Percentiles rank a stretch among this genome's conserved stretches.
Conservation (phyloP, 2,113 vertebrate species). For the Zingel zingel region DNA sequence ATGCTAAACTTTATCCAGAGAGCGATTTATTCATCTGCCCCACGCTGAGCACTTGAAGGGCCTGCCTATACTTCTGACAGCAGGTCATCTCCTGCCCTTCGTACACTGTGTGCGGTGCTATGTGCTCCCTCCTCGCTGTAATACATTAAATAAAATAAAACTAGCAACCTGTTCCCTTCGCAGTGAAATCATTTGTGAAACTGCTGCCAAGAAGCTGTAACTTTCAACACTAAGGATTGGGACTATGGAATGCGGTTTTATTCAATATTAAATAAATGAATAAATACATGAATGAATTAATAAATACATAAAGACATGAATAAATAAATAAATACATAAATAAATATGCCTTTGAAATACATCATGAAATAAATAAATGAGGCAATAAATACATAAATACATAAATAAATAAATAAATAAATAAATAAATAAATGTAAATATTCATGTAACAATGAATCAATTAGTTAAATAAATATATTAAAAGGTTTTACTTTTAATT, state of each 20-base stretch:
- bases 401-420: too few species aligned
- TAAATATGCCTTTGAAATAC: too few species aligned
- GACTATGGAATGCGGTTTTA: not conserved
- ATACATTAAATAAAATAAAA: slow-evolving; percentile 4
- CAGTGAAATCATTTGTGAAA: slow-evolving; percentile 43
- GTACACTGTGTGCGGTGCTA: slow-evolving; percentile 4
- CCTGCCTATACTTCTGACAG: slow-evolving; percentile 35
- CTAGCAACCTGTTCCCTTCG: slow-evolving; percentile 11
- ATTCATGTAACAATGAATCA: too few species aligned
- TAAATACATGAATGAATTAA: too few species aligned
- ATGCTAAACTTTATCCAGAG: slow-evolving; percentile 29
- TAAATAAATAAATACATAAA: too few species aligned
- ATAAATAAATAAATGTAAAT: too few species aligned
- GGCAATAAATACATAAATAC: too few species aligned
- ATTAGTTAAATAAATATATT: too few species aligned
- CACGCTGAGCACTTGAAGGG: slow-evolving; percentile 43
- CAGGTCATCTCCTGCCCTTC: slow-evolving; percentile 41
- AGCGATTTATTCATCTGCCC: slow-evolving; percentile 53
- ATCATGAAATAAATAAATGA: too few species aligned
- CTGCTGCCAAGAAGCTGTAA: slow-evolving; percentile 39
- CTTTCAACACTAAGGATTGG: slow-evolving; percentile 17
- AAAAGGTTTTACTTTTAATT: too few species aligned
- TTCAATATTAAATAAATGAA: too few species aligned
- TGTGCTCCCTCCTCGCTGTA: not conserved
- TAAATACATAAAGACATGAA: too few species aligned